Conservation (phyloP, 2,113 vertebrate genomes). For the Menidia beryllina region DNA sequence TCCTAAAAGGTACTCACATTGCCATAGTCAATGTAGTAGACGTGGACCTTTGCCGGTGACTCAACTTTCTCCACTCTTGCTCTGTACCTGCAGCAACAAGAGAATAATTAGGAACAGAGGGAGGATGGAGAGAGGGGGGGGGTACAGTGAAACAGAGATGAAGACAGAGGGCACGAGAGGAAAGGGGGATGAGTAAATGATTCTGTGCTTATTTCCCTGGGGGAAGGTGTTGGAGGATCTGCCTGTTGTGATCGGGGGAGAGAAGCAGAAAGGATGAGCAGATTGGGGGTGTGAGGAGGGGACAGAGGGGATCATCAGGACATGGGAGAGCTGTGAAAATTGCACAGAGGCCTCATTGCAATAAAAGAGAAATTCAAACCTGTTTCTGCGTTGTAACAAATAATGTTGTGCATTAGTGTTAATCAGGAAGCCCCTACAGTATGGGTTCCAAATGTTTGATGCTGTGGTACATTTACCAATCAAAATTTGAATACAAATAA, state of each 20-base stretch:
- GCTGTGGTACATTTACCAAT: not conserved
- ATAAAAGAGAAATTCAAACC: constrained; percentile 61
- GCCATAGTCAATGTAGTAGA: constrained; percentile 98
- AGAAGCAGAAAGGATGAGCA: constrained; percentile 37
- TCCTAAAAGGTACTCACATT: constrained; percentile 86
- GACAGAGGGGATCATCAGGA: constrained; percentile 53
- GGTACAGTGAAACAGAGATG: constrained; percentile 37
- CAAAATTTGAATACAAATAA: constrained; percentile 9
- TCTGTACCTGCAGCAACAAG: constrained; percentile 87
- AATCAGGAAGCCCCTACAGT: constrained; percentile 30
- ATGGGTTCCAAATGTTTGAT: not conserved
- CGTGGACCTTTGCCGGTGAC: constrained; percentile 88
- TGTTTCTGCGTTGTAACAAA: constrained; percentile 46
- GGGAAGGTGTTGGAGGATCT: constrained; percentile 66
- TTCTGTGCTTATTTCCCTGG: constrained; percentile 76
- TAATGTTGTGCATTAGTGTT: constrained; percentile 41
- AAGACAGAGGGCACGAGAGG: constrained; percentile 63
- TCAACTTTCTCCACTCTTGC: constrained; percentile 95
- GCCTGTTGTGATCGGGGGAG: constrained; percentile 71
- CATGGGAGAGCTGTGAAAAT: constrained; percentile 56
- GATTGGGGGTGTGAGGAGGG: constrained; percentile 35
- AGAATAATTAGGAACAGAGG: constrained; percentile 40
- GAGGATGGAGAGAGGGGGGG: not conserved
- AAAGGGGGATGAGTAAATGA: constrained; percentile 78
- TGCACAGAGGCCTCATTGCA: constrained; percentile 70